Conservation (phyloP, 2,888 invertebrate species). For the Gari tellinella region DNA sequence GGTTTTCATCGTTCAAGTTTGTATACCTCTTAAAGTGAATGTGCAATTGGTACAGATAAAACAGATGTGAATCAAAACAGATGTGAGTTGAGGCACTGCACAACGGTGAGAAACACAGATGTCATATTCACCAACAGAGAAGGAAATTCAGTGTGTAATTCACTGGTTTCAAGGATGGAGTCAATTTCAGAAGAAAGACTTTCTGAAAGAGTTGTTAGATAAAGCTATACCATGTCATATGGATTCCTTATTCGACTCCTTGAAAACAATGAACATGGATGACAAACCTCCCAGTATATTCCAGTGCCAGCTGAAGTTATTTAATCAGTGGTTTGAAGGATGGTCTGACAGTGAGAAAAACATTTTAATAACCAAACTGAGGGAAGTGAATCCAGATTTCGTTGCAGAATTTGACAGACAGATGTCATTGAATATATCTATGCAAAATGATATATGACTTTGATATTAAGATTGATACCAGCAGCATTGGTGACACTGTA, state of each 20-base stretch:
- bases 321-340: conserved; percentile 83
- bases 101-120: conserved; percentile 16
- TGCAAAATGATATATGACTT: conserved; percentile 30
- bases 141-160: conserved; percentile 77
- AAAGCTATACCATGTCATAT: conserved; percentile 79
- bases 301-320: conserved; percentile 84
- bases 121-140: conserved; percentile 69
- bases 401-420: conserved; percentile 79
- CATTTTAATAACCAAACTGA: conserved; percentile 79
- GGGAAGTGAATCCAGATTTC: conserved; percentile 79
- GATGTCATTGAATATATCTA: conserved; percentile 42
- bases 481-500: too few species aligned
- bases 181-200: conserved; percentile 75
- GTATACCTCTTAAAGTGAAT: too few species aligned
- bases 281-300: conserved; percentile 84
- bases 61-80: too few species aligned
- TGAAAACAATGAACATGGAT: conserved; percentile 73
- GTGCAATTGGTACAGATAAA: too few species aligned
- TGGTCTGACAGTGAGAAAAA: conserved; percentile 82
- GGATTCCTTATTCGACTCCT: conserved; percentile 77
- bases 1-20: too few species aligned
- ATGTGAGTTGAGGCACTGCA: too few species aligned
- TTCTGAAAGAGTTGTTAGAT: conserved; percentile 77
- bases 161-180: conserved; percentile 81
- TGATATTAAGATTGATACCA: too few species aligned